Percentiles rank a stretch among this genome's conserved stretches.
These are phyloP conservation scores for Todus mexicanus DNA, from an alignment of 2,797 vertebrate genomes.

Conservation along the genomic window DNA sequence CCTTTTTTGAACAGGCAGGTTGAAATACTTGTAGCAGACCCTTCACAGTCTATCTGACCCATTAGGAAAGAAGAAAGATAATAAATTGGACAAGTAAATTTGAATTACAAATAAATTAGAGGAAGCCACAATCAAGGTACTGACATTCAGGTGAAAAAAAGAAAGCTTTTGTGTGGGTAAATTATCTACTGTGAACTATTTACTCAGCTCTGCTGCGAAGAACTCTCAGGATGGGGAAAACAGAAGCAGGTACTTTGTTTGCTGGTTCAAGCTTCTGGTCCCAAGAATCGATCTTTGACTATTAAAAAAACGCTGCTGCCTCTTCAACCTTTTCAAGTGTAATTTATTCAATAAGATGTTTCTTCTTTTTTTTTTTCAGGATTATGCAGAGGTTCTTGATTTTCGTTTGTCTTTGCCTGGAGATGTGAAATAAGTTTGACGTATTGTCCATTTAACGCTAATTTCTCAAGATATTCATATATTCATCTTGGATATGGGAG, in stretches of 20 bases:
- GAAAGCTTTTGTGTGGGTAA: neutral
- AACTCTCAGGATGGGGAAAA: neutral
- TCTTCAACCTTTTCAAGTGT: slow-evolving; percentile 17
- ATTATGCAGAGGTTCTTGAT: slow-evolving; percentile 11
- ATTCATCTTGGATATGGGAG: neutral
- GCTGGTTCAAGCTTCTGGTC: slow-evolving; percentile 1
- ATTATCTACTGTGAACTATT: slow-evolving; percentile 40
- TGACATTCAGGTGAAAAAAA: neutral
- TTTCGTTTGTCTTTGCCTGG: slow-evolving; percentile 47
- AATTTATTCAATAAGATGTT: slow-evolving; percentile 27
- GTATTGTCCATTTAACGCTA: slow-evolving; percentile 10
- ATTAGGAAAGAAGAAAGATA: slow-evolving; percentile 31
- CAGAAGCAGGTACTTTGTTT: slow-evolving; percentile 6
- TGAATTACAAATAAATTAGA: slow-evolving; percentile 64
- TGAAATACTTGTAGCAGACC: slow-evolving; percentile 41
- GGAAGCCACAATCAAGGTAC: slow-evolving; percentile 31
- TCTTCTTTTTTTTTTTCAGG: neutral
- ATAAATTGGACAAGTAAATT: slow-evolving; percentile 52
- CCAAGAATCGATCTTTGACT: slow-evolving; percentile 24
- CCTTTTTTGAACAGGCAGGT: neutral
- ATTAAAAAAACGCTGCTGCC: slow-evolving; percentile 4
- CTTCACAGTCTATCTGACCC: slow-evolving; percentile 38
- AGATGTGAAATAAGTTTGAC: neutral
- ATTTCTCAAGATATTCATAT: slow-evolving; percentile 21
- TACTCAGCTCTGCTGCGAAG: neutral